Percentiles rank a stretch among this genome's conserved stretches.
Conservation (phyloP, 2,888 invertebrate genomes). For the Drosophila gaucha region DNA sequence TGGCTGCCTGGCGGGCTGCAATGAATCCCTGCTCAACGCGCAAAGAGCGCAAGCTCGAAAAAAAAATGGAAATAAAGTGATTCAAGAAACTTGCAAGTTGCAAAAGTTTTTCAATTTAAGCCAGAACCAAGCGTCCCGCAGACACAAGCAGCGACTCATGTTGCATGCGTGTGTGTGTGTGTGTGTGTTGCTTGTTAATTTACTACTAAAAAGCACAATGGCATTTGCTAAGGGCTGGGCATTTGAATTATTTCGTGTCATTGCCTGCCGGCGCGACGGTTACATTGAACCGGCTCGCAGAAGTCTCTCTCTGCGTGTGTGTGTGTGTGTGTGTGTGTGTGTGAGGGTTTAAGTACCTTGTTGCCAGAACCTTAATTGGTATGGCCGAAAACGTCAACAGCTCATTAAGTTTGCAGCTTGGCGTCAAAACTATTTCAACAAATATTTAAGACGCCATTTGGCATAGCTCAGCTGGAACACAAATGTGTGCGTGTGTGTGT, state of each 20-base stretch:
- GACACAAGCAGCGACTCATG: conserved; percentile 4
- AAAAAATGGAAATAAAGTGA: conserved; percentile 28
- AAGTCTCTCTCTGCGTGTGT: too few species aligned
- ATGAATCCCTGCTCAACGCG: conserved; percentile 55
- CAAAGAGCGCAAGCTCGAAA: conserved; percentile 10
- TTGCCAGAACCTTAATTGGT: conserved; percentile 52
- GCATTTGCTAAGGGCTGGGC: conserved; percentile 34
- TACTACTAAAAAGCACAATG: conserved; percentile 68
- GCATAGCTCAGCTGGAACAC: conserved; percentile 8
- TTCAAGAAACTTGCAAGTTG: conserved; percentile 66
- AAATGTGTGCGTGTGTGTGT: conserved; percentile 1
- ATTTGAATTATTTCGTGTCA: conserved; percentile 65
- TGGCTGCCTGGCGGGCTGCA: conserved; percentile 50
- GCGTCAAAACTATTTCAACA: conserved; percentile 52
- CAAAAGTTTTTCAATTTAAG: conserved; percentile 76
- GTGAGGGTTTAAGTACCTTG: conserved; percentile 14
- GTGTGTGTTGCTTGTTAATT: conserved; percentile 63
- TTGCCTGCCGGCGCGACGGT: conserved; percentile 56
- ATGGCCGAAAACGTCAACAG: conserved; percentile 57
- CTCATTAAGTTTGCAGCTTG: conserved; percentile 55
- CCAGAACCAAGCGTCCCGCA: conserved; percentile 23
- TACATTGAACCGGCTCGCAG: conserved; percentile 53
- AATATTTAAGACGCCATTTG: conserved; percentile 57
- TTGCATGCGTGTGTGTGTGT: conserved; percentile 25
- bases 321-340: background rate